Percentiles rank a stretch among this genome's conserved stretches.
Evolutionary conservation across 2,888 invertebrate genomes (phyloP).

Genomic region (Metacarcinus magister): DNA sequence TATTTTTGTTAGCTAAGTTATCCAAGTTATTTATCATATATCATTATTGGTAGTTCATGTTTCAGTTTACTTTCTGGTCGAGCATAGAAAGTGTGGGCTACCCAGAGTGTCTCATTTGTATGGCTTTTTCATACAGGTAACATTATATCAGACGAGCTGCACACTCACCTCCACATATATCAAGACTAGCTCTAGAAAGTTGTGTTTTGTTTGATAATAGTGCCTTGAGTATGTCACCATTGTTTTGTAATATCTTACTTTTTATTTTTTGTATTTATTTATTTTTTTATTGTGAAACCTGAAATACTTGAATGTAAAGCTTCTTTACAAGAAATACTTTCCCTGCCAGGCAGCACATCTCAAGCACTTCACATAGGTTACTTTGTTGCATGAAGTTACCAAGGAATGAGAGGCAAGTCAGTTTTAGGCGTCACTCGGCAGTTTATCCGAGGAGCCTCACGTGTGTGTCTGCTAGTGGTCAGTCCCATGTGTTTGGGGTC

Average conservation of each 20-base stretch:
- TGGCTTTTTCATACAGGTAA: constrained; percentile 41
- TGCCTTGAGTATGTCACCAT: constrained; percentile 40
- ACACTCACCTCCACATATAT: constrained; percentile 29
- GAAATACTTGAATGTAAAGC: not conserved
- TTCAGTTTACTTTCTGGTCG: not conserved
- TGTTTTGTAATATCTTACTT: not conserved
- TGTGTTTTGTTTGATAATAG: constrained; percentile 15
- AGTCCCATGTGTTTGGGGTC: not conserved
- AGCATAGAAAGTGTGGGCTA: not conserved
- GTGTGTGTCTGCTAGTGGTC: not conserved
- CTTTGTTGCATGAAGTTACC: constrained; percentile 37
- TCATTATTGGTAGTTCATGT: constrained; percentile 6
- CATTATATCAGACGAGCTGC: constrained; percentile 40
- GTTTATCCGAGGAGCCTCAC: not conserved
- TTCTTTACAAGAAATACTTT: constrained; percentile 11
- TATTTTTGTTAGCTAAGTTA: constrained; percentile 44
- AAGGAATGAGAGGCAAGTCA: not conserved
- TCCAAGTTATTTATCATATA: not conserved
- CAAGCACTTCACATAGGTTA: not conserved
- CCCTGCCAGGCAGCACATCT: constrained; percentile 7
- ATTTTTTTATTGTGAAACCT: not conserved
- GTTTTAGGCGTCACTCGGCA: not conserved
- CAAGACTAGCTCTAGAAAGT: constrained; percentile 28
- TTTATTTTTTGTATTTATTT: not conserved
- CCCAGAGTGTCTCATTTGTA: constrained; percentile 32